Conservation (phyloP, 1,140 invertebrate species). For the Calephelis virginiensis region DNA sequence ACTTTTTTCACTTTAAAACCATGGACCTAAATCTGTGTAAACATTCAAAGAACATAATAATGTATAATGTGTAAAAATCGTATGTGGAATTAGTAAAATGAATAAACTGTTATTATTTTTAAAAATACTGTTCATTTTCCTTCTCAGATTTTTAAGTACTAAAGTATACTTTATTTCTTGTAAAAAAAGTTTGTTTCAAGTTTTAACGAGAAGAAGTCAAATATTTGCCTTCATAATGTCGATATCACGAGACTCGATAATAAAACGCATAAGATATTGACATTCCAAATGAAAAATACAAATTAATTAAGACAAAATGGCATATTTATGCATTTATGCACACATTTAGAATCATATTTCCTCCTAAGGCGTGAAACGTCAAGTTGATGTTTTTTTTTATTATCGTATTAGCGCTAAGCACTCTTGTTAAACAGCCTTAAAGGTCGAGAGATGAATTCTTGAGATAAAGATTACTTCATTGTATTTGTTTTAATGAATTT, state of each 20-base stretch:
- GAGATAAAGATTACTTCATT: constrained; percentile 16
- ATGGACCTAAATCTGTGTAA: too few species aligned
- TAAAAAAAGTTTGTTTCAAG: too few species aligned
- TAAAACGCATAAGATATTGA: background rate
- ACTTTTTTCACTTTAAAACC: too few species aligned
- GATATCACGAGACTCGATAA: background rate
- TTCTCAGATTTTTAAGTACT: too few species aligned
- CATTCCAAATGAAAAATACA: constrained; percentile 5
- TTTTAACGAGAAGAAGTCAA: too few species aligned
- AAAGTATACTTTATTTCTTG: too few species aligned
- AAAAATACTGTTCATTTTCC: too few species aligned
- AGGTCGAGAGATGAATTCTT: background rate
- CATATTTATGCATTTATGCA: constrained; percentile 5
- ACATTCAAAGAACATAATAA: too few species aligned
- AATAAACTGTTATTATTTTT: too few species aligned
- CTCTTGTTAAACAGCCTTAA: constrained; percentile 3
- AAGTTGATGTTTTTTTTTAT: constrained; percentile 9
- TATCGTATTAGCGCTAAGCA: background rate
- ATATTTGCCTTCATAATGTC: background rate
- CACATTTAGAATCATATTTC: constrained; percentile 1
- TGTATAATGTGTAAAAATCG: too few species aligned
- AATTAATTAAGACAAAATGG: constrained; percentile 9
- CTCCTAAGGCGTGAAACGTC: constrained; percentile 8
- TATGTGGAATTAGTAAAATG: too few species aligned
- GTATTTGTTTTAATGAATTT: constrained; percentile 11